These are phyloP conservation scores for Protophormia terraenovae DNA, from an alignment of 2,888 invertebrate species.

Conservation along the genomic window DNA sequence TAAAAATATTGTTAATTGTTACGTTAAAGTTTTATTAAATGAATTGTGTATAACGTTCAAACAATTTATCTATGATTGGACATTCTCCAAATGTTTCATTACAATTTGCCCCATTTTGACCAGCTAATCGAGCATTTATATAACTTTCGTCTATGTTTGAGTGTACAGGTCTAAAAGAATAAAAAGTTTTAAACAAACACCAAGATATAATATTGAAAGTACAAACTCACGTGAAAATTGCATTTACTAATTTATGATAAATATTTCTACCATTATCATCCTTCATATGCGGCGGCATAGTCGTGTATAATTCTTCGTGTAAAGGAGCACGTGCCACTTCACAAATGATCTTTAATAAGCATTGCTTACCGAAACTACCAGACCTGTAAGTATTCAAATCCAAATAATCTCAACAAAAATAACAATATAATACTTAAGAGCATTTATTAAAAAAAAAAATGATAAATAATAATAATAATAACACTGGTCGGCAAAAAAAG, in stretches of 20 bases:
- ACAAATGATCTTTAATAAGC: slow-evolving; percentile 82
- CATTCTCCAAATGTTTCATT: slow-evolving; percentile 72
- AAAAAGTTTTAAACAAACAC: background rate
- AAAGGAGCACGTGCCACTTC: slow-evolving; percentile 79
- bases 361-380: slow-evolving; percentile 76
- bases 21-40: background rate
- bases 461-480: too few species aligned
- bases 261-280: slow-evolving; percentile 57
- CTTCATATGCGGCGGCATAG: slow-evolving; percentile 33
- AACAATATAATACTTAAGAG: background rate
- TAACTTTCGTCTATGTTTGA: slow-evolving; percentile 74
- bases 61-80: slow-evolving; percentile 38
- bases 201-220: background rate
- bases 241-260: slow-evolving; percentile 74
- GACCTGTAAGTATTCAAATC: slow-evolving; percentile 53
- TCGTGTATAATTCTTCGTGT: slow-evolving; percentile 48
- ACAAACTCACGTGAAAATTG: slow-evolving; percentile 75
- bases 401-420: background rate
- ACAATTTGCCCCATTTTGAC: slow-evolving; percentile 73
- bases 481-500: too few species aligned
- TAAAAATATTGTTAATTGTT: too few species aligned
- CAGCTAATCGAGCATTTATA: slow-evolving; percentile 73
- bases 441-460: background rate
- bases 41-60: slow-evolving; percentile 37
- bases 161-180: slow-evolving; percentile 71